phyloP scores from a whole-genome alignment of 2,113 vertebrate species.

The Hippopotamus amphibius region DNA sequence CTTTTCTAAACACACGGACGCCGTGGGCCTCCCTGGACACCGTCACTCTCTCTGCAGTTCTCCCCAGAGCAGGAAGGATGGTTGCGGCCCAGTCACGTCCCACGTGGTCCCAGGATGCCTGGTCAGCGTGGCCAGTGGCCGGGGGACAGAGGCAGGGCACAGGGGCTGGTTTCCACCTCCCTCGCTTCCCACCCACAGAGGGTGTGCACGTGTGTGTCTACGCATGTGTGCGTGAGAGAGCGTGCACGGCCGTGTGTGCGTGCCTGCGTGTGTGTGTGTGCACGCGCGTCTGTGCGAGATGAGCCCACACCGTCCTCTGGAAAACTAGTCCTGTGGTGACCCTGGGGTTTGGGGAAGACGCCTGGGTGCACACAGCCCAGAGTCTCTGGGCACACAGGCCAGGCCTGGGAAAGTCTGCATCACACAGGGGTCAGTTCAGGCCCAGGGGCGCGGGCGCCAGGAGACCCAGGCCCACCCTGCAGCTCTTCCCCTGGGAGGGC shows the following conservation, averaged over 20 bases:
- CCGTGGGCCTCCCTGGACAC: rapidly evolving
- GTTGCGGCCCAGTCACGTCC: rapidly evolving
- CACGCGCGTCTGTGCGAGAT: rapidly evolving
- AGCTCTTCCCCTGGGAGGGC: background rate
- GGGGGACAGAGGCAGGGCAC: background rate
- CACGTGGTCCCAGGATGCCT: rapidly evolving
- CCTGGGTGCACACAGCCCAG: background rate
- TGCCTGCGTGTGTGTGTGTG: background rate
- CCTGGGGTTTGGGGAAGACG: too few species aligned
- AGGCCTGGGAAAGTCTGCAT: too few species aligned
- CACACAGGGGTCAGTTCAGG: background rate
- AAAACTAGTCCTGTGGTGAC: background rate
- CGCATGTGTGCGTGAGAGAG: too few species aligned
- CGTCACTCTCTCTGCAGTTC: rapidly evolving
- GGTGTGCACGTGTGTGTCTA: too few species aligned
- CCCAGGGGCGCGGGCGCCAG: background rate
- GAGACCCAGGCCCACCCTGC: background rate
- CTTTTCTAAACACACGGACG: background rate
- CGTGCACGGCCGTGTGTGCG: background rate
- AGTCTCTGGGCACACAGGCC: background rate
- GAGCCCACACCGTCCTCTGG: background rate
- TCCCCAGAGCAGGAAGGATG: rapidly evolving
- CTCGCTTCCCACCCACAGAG: background rate
- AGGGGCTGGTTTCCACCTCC: background rate
- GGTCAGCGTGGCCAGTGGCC: background rate